These are phyloP conservation scores for Fulmarus glacialis DNA, from an alignment of 2,113 vertebrate species.

Conservation along the genomic window DNA sequence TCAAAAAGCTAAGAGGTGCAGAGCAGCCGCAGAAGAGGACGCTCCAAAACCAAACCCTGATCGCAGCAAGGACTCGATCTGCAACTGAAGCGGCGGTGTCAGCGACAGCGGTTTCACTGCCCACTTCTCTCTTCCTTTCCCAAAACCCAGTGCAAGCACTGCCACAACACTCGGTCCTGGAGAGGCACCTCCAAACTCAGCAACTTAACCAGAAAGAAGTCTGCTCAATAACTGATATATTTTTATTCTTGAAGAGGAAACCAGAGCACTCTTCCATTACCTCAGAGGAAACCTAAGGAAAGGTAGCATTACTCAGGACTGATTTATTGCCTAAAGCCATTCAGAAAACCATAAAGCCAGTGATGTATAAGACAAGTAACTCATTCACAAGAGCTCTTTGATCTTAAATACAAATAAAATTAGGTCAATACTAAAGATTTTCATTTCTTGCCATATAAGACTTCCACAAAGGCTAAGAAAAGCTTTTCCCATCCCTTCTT, in stretches of 20 bases:
- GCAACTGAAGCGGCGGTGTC: fast-evolving
- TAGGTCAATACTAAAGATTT: conserved; percentile 57
- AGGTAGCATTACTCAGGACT: conserved; percentile 19
- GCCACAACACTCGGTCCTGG: not conserved
- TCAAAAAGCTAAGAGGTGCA: not conserved
- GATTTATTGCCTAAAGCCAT: conserved; percentile 36
- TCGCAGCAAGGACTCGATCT: not conserved
- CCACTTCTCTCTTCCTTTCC: not conserved
- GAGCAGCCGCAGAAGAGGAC: not conserved
- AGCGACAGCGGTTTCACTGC: fast-evolving
- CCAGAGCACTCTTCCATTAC: not conserved
- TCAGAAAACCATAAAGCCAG: conserved; percentile 35
- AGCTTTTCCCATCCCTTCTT: conserved; percentile 1
- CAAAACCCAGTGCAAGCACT: not conserved
- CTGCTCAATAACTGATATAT: not conserved
- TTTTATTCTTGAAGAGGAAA: conserved; percentile 19
- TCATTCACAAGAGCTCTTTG: conserved; percentile 44
- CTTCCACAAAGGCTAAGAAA: not conserved
- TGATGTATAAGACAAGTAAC: conserved; percentile 25
- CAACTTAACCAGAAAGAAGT: not conserved
- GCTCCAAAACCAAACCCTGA: not conserved
- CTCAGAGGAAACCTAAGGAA: conserved; percentile 37
- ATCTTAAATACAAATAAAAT: conserved; percentile 55
- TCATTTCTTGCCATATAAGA: conserved; percentile 44
- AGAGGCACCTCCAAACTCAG: not conserved